Evolutionary conservation across 2,797 vertebrate genomes (phyloP).

Genomic region (Malacoraja senta): DNA sequence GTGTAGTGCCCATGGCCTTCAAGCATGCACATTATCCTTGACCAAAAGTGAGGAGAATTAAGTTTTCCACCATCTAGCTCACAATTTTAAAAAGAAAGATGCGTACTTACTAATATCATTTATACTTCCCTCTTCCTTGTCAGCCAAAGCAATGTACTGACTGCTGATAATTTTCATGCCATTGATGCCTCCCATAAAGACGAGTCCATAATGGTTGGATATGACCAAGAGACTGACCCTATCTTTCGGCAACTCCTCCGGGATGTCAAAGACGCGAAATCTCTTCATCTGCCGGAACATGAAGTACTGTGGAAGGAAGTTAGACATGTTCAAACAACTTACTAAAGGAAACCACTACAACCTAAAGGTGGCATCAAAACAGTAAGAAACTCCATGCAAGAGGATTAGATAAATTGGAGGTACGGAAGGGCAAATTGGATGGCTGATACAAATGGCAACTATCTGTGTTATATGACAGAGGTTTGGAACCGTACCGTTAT

Average conservation of each 20-base stretch:
- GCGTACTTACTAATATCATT: constrained; percentile 72
- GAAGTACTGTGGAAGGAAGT: constrained; percentile 70
- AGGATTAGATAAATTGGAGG: background rate
- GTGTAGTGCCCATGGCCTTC: background rate
- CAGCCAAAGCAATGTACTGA: constrained; percentile 68
- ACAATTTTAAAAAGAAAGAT: background rate
- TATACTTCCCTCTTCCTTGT: constrained; percentile 68
- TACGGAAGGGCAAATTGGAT: background rate
- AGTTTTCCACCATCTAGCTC: too few relatives aligned
- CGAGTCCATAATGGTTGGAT: constrained; percentile 83
- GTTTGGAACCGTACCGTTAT: background rate
- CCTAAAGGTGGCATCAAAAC: background rate
- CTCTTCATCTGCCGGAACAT: constrained; percentile 93
- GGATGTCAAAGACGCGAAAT: constrained; percentile 71
- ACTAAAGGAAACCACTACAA: background rate
- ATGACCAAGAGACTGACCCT: constrained; percentile 73
- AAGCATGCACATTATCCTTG: background rate
- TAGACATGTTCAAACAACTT: background rate
- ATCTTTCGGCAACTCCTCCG: constrained; percentile 72
- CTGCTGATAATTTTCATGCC: constrained; percentile 76
- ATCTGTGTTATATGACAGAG: background rate
- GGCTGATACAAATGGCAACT: background rate
- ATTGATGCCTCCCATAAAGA: constrained; percentile 69
- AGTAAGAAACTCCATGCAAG: background rate
- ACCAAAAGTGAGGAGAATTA: background rate